Evolutionary conservation across 2,888 invertebrate genomes (phyloP).

Genomic region (Thymelicus sylvestris): DNA sequence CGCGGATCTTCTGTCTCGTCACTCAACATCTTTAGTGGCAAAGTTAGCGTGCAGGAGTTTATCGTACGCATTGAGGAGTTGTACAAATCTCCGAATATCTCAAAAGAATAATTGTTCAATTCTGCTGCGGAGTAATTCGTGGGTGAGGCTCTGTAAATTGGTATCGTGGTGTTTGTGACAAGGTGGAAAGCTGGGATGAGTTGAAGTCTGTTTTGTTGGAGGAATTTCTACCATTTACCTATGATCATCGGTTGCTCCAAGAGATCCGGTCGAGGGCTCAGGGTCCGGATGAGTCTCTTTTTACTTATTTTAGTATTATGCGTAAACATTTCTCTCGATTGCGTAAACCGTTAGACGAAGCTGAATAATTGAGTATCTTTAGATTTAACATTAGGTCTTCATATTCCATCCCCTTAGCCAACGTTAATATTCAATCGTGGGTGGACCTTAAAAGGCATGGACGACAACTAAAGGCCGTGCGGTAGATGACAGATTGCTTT

Average conservation of each 20-base stretch:
- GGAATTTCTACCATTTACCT: conserved; percentile 3
- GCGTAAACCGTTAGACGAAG: background rate
- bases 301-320: conserved; percentile 1
- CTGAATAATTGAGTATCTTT: no score
- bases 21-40: no score
- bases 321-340: background rate
- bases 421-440: no score
- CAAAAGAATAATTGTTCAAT: conserved; percentile 9
- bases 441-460: conserved; percentile 3
- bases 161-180: conserved; percentile 12
- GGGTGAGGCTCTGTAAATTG: conserved; percentile 8
- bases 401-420: no score
- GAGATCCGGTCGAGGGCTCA: background rate
- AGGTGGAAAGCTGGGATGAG: conserved; percentile 1
- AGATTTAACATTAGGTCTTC: background rate
- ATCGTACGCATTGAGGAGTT: no score
- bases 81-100: no score
- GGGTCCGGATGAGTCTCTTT: no score
- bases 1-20: no score
- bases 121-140: conserved; percentile 7
- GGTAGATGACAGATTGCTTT: background rate
- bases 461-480: background rate
- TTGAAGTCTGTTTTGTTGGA: background rate
- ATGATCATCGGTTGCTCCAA: background rate
- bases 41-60: no score